Conservation (phyloP, 1,140 invertebrate species). For the Zaprionus vittiger region DNA sequence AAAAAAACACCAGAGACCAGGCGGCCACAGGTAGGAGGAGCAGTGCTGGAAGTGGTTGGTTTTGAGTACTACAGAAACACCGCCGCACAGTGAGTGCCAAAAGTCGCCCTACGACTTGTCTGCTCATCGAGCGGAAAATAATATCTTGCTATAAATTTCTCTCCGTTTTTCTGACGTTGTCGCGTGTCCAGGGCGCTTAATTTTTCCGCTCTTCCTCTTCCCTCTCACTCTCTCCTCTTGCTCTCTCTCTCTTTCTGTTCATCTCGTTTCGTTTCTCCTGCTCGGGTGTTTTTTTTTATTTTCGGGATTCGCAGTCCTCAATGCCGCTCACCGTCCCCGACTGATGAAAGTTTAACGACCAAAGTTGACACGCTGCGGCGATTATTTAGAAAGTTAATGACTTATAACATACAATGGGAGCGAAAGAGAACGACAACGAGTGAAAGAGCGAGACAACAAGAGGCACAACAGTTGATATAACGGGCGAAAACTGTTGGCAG, state of each 20-base stretch:
- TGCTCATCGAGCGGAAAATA: constrained; percentile 82
- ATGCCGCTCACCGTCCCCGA: constrained; percentile 53
- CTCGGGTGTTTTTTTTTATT: background rate
- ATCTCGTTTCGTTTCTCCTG: constrained; percentile 30
- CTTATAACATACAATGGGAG: constrained; percentile 70
- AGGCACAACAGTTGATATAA: constrained; percentile 39
- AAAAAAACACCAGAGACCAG: constrained; percentile 54
- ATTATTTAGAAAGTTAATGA: constrained; percentile 83
- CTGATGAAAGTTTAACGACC: constrained; percentile 83
- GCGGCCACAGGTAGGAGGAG: constrained; percentile 6
- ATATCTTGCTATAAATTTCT: constrained; percentile 81
- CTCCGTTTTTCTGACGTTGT: constrained; percentile 62
- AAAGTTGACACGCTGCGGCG: constrained; percentile 81
- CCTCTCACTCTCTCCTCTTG: constrained; percentile 3
- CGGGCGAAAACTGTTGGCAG: constrained; percentile 42
- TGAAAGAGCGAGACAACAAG: background rate
- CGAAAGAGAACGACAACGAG: constrained; percentile 15
- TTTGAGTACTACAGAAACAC: constrained; percentile 15
- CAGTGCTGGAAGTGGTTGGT: background rate
- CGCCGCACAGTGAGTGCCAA: constrained; percentile 64
- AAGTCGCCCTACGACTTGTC: constrained; percentile 80
- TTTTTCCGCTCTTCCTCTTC: constrained; percentile 43
- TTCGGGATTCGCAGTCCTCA: constrained; percentile 34
- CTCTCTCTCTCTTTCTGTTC: constrained; percentile 4
- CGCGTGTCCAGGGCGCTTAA: constrained; percentile 50